Base-by-base conservation (phyloP, 37 sponge, comb jelly and placozoan genomes). In the Beroe ovata region DNA sequence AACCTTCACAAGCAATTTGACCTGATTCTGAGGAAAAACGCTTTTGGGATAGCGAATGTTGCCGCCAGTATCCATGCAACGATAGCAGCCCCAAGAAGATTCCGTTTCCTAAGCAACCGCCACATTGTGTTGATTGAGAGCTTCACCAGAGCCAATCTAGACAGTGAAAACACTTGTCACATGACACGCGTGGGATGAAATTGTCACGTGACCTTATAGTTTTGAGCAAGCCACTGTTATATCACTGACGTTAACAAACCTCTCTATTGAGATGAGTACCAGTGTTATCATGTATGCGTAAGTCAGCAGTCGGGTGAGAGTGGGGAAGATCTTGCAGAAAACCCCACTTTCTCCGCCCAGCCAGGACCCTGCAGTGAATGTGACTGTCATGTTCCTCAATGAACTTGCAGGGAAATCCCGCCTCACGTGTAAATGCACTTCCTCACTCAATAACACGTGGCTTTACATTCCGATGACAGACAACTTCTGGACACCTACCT, bases 261-360 rank as follows among this genome's bases (percentile, higher is more conserved):
- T 37, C n/a, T 77, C 84, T 19, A 39, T n/a, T 32, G 84, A 33
- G 54, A 77, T 77, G 3, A 77, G 23, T 16, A 77, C 84, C 84
- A 77, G 28, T 3, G 84, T 77, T 32, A 39, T n/a, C 54, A 77
- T 40, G 47, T 77, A 77, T 21, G 84, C 33, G 84, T 77, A 77
- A 36, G 84, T 32, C 18, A 77, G 33, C 21, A 77, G 18, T 41
- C 84, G 41, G 28, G 38, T 18, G 41, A 77, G 23, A 16, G 47
- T 77, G 0, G 84, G 84, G 84, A 40, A 77, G 22, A 77, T 25
- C 21, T 77, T 39, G 33, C 84, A 77, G 1, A 77, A 0, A 2
- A 77, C 28, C n/a, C 84, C 84, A n/a, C 18, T 77, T 42, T 77
- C 84, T 14, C 84, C 54, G 14, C 54, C 84, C 25, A 35, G 84